Conservation (phyloP, 35 echinoderm and acorn worm genomes). For the Apostichopus parvimensis region DNA sequence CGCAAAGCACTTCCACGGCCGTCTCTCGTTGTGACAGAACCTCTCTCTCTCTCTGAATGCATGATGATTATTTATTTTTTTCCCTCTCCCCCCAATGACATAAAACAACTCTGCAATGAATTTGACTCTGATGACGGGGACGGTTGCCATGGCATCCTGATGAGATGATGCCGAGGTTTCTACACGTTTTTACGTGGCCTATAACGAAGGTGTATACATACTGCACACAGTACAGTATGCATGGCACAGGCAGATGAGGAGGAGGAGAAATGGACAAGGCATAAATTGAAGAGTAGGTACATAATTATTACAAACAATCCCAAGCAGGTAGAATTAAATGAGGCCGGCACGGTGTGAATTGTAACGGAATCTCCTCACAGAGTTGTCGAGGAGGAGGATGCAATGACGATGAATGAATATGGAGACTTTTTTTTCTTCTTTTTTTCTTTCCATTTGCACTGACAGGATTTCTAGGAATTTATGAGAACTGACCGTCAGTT, state of each 20-base stretch:
- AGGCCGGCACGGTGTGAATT: constrained; percentile 28
- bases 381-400: background rate
- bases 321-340: constrained; percentile 38
- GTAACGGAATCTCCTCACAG: constrained; percentile 31
- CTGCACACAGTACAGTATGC: too few relatives aligned
- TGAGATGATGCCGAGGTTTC: constrained; percentile 32
- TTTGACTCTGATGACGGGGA: constrained; percentile 36
- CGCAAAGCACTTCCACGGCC: background rate
- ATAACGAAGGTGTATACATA: background rate
- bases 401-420: background rate
- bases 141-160: constrained; percentile 29
- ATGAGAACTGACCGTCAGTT: background rate
- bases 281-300: constrained; percentile 31
- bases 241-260: too few relatives aligned
- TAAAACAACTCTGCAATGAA: constrained; percentile 33
- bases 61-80: background rate
- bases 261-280: background rate
- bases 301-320: constrained; percentile 52
- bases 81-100: background rate
- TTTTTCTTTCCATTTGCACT: background rate
- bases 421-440: background rate
- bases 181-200: background rate
- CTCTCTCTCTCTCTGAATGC: constrained; percentile 7
- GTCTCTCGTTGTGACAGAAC: background rate
- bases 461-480: background rate